Conservation (phyloP, 2,888 invertebrate species). For the Leucoma salicis region DNA sequence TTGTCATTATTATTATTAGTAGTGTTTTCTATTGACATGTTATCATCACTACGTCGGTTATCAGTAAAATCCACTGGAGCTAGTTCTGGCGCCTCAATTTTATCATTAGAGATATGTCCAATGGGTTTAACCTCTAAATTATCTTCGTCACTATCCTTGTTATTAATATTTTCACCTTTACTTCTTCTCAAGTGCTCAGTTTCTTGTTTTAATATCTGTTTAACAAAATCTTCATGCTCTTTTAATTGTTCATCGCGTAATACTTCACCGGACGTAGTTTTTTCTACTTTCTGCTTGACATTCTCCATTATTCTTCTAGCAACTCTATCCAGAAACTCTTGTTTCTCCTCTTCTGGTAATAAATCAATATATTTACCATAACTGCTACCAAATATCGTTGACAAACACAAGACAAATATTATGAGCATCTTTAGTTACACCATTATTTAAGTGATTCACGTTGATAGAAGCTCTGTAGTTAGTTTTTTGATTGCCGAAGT, state of each 20-base stretch:
- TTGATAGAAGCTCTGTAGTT: background rate
- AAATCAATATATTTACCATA: conserved; percentile 61
- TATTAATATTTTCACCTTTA: conserved; percentile 10
- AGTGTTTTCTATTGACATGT: background rate
- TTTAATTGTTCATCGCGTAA: conserved; percentile 48
- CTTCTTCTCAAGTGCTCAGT: conserved; percentile 35
- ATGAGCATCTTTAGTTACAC: conserved; percentile 36
- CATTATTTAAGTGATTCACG: conserved; percentile 16
- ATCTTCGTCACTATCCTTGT: conserved; percentile 8
- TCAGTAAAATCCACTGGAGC: conserved; percentile 5
- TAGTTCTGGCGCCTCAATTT: background rate
- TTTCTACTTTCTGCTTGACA: conserved; percentile 37
- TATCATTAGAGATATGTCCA: conserved; percentile 1
- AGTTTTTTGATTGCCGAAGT: conserved; percentile 1
- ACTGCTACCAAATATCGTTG: conserved; percentile 28
- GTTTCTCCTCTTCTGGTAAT: conserved; percentile 58
- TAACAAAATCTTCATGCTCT: conserved; percentile 49
- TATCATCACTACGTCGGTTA: conserved; percentile 7
- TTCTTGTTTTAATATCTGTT: conserved; percentile 54
- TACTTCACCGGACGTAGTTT: conserved; percentile 36
- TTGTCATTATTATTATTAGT: conserved; percentile 5
- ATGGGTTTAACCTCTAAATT: conserved; percentile 18
- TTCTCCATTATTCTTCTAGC: conserved; percentile 58
- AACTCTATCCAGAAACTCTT: conserved; percentile 55
- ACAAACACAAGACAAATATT: conserved; percentile 22